phyloP scores from a whole-genome alignment of 2,113 vertebrate genomes.

The Phoxinus phoxinus region DNA sequence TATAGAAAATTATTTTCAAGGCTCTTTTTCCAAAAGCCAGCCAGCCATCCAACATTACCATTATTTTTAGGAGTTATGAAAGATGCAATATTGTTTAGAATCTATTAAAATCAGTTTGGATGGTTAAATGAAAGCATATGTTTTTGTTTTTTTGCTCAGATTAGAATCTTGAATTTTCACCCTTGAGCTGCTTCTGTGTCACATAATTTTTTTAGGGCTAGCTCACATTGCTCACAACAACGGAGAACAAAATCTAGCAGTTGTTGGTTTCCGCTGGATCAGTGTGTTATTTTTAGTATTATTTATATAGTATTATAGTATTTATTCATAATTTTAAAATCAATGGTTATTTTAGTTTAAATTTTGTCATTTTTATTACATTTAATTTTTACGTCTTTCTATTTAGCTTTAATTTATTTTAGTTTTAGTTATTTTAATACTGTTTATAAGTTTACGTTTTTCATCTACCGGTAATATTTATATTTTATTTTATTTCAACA shows the following conservation, averaged over 20 bases:
- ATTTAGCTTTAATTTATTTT: too few relatives aligned
- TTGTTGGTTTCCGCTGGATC: not conserved
- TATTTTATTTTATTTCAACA: too few relatives aligned
- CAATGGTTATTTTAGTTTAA: too few relatives aligned
- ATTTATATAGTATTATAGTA: too few relatives aligned
- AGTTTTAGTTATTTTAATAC: not conserved
- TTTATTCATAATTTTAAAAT: too few relatives aligned
- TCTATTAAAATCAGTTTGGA: constrained; percentile 50
- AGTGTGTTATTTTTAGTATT: not conserved
- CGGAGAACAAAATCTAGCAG: not conserved
- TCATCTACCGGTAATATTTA: too few relatives aligned
- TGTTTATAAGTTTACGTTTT: not conserved
- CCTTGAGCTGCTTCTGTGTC: constrained; percentile 51
- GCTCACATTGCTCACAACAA: not conserved
- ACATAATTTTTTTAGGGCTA: not conserved
- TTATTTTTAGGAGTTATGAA: constrained; percentile 52
- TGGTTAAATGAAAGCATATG: constrained; percentile 58
- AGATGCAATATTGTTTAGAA: constrained; percentile 49
- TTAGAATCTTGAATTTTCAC: constrained; percentile 58
- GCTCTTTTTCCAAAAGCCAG: constrained; percentile 41
- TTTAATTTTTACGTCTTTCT: too few relatives aligned
- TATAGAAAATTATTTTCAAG: constrained; percentile 26
- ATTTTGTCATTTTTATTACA: too few relatives aligned
- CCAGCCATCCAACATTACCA: constrained; percentile 70
- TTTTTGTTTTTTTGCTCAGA: constrained; percentile 47